These are phyloP conservation scores for Conomelus anceps DNA, from an alignment of 2,888 invertebrate genomes.

Conservation along the genomic window DNA sequence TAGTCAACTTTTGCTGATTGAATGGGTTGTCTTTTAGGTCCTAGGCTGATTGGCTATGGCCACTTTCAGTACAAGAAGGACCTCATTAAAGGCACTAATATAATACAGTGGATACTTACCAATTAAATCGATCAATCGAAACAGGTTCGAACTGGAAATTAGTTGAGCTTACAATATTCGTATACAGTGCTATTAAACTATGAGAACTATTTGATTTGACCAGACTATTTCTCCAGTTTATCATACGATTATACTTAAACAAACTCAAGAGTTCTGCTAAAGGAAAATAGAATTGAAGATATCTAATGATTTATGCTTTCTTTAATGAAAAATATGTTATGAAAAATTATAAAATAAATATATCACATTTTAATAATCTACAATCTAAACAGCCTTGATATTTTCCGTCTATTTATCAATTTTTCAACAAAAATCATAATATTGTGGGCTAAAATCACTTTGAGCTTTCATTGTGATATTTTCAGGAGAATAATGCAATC, in stretches of 20 bases:
- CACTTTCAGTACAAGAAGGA: slow-evolving; percentile 4
- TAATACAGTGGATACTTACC: background rate
- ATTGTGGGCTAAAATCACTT: background rate
- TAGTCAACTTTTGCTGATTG: background rate
- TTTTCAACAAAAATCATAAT: background rate
- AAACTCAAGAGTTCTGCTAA: background rate
- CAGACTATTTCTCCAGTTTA: background rate
- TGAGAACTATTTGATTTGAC: background rate
- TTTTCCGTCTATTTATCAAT: background rate
- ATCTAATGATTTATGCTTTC: background rate
- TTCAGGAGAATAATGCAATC: background rate
- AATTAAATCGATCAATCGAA: background rate
- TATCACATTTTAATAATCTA: slow-evolving; percentile 26
- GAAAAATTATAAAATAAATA: slow-evolving; percentile 21
- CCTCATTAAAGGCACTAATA: background rate
- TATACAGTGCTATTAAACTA: background rate
- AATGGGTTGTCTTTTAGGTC: background rate
- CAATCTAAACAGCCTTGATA: slow-evolving; percentile 26
- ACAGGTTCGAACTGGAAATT: background rate
- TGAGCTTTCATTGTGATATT: background rate
- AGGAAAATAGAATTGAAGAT: background rate
- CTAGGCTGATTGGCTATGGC: slow-evolving; percentile 2
- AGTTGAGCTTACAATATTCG: background rate
- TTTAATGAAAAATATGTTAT: background rate
- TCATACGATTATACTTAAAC: background rate